Percentiles rank a stretch among this genome's conserved stretches.
These are phyloP conservation scores for Pteronotus mesoamericanus DNA, from an alignment of 2,797 vertebrate species.

Conservation along the genomic window DNA sequence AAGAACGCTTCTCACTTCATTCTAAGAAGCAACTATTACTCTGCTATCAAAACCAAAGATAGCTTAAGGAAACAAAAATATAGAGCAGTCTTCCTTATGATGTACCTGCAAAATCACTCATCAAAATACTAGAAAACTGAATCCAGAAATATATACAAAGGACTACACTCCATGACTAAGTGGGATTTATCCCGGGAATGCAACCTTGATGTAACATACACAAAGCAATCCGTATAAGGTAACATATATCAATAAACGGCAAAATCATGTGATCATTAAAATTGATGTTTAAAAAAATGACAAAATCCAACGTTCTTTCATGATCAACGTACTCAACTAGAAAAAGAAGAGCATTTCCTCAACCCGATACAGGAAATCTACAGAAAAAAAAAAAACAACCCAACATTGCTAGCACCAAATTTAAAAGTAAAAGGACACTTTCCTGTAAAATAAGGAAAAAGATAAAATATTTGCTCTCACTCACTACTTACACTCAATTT, in stretches of 20 bases:
- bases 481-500: background rate
- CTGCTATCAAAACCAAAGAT: background rate
- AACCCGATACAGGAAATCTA: too few relatives aligned
- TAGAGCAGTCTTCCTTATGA: background rate
- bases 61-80: background rate
- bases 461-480: background rate
- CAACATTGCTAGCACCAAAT: background rate
- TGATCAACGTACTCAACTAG: background rate
- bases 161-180: too few relatives aligned
- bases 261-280: background rate
- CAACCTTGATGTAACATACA: too few relatives aligned
- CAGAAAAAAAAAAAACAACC: background rate
- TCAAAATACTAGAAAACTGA: background rate
- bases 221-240: background rate
- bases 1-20: background rate
- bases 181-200: too few relatives aligned
- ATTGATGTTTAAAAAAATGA: background rate
- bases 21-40: background rate
- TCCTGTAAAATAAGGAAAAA: background rate
- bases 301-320: background rate
- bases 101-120: background rate
- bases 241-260: background rate
- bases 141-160: background rate
- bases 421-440: background rate
- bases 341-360: background rate